phyloP scores from a whole-genome alignment of 2,797 vertebrate species.

The Cottoperca gobio region DNA sequence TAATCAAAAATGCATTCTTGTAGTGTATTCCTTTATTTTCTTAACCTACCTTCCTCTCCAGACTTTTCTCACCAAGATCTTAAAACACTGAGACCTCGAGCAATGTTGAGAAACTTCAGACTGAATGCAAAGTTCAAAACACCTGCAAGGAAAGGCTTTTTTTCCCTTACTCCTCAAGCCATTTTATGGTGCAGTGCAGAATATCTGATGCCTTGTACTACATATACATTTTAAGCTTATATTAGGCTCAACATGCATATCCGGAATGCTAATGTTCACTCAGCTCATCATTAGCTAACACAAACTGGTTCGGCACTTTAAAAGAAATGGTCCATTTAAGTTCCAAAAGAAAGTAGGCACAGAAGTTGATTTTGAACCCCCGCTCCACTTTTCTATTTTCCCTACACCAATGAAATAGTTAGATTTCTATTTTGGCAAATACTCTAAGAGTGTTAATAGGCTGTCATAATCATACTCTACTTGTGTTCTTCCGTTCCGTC shows the following conservation, averaged over 20 bases:
- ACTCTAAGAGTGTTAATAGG: slow-evolving; percentile 7
- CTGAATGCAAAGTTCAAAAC: slow-evolving; percentile 33
- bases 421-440: slow-evolving; percentile 7
- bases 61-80: slow-evolving; percentile 24
- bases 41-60: slow-evolving; percentile 14
- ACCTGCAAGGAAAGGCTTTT: slow-evolving; percentile 38
- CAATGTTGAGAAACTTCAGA: slow-evolving; percentile 40
- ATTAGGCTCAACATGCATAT: slow-evolving; percentile 2
- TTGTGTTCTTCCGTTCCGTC: slow-evolving; percentile 15
- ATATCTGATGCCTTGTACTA: slow-evolving; percentile 7
- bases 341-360: background rate
- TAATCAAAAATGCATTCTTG: slow-evolving; percentile 6
- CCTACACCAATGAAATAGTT: background rate
- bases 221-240: background rate
- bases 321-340: slow-evolving; percentile 12
- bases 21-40: background rate
- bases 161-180: background rate
- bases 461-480: slow-evolving; percentile 25
- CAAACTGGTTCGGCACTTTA: slow-evolving; percentile 14
- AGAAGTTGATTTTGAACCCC: background rate
- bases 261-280: background rate
- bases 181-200: slow-evolving; percentile 56
- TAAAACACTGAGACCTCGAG: slow-evolving; percentile 58
- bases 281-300: slow-evolving; percentile 3
- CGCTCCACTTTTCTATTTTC: background rate